Base-by-base conservation (phyloP, 2,113 vertebrate genomes). In the Amia ocellicauda region DNA sequence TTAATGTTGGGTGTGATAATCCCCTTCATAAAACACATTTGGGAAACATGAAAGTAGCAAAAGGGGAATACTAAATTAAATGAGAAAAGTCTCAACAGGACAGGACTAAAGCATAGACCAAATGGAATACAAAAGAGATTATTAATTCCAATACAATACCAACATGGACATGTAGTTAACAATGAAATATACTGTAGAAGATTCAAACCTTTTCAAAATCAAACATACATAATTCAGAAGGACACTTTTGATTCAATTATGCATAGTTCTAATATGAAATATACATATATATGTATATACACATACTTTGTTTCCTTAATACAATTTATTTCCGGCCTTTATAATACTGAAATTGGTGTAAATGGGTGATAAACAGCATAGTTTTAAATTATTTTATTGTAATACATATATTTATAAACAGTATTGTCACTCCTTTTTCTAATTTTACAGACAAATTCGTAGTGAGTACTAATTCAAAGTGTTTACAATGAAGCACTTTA, bases 71-170 rank as follows among this genome's bases (percentile, higher is more conserved):
- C 31, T 36, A 1, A 36, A 36, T 36, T 36, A 47, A 47, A 5
- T 17, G 14, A n/a, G 4, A 14, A 47, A 47, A 3, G 8, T 47
- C 43, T 47, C 43, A 16, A 13, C 16, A n/a, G 43, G 43, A n/a
- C 43, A 47, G n/a, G n/a, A n/a, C n/a, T n/a, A n/a, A n/a, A 47
- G 43, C 43, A 47, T 16, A n/a, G 43, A 47, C 43, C 43, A 47
- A 16, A 13, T n/a, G n/a, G n/a, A n/a, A n/a, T 14, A 16, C 1
- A 16, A 5, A 47, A 47, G n/a, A 47, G 45, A 47, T 47, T 47
- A 19, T 47, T 5, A 4, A 47, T 4, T 47, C 4, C 7, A n/a
- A n/a, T n/a, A n/a, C n/a, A n/a, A 47, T 47, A 17, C 7, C 45
- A 47, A 19, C 45, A 3, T 47, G 7, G 14, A 47, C 1, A 47